phyloP scores from a whole-genome alignment of 2,888 invertebrate species.

The Nomada fabriciana region DNA sequence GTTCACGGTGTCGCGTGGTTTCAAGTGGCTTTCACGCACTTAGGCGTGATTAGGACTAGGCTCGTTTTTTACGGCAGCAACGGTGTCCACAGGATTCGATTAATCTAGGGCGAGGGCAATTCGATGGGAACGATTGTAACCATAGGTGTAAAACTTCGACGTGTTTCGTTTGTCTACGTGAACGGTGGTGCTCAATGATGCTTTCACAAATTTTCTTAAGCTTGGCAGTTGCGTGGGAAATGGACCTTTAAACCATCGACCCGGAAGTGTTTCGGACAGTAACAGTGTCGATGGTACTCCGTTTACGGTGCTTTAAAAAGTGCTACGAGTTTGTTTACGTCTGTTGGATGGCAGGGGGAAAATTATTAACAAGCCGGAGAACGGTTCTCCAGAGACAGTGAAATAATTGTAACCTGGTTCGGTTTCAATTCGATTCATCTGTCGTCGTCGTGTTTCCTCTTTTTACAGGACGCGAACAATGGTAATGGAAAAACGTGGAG shows the following conservation, averaged over 20 bases:
- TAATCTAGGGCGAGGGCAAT: slow-evolving; percentile 43
- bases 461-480: not conserved
- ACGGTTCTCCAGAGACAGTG: not conserved
- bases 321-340: slow-evolving; percentile 3
- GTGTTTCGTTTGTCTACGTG: too few relatives aligned
- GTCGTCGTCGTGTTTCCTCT: not conserved
- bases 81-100: not conserved
- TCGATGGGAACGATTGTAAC: slow-evolving; percentile 11
- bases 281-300: not conserved
- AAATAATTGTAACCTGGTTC: not conserved
- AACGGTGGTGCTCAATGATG: too few relatives aligned
- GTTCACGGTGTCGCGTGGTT: not conserved
- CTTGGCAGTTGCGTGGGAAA: not conserved
- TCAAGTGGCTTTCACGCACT: slow-evolving; percentile 1
- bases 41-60: slow-evolving; percentile 3
- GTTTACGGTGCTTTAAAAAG: slow-evolving; percentile 1
- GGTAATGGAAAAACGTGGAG: not conserved
- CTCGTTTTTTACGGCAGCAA: slow-evolving; percentile 2
- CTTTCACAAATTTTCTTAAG: too few relatives aligned
- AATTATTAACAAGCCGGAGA: slow-evolving; percentile 10
- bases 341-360: not conserved
- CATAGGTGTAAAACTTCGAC: too few relatives aligned
- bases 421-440: not conserved
- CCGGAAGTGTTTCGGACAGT: not conserved
- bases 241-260: not conserved